Evolutionary conservation across 2,113 vertebrate species (phyloP).

Genomic region (Anoplopoma fimbria): DNA sequence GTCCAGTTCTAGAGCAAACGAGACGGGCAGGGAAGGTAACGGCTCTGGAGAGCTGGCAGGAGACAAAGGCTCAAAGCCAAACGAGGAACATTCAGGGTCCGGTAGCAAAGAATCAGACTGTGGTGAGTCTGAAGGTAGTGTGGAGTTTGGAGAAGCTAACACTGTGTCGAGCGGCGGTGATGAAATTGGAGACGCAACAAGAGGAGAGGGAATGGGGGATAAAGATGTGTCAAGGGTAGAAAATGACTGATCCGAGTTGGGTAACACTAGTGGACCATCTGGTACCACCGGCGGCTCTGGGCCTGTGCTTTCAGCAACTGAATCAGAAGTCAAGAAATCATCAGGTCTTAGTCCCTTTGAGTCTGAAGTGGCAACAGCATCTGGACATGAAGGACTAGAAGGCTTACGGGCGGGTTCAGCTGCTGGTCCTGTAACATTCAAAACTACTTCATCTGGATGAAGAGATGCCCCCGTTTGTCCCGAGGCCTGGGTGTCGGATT

Average conservation of each 20-base stretch:
- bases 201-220: slow-evolving; percentile 18
- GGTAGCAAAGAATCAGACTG: slow-evolving; percentile 42
- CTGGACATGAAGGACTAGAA: background rate
- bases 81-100: slow-evolving; percentile 60
- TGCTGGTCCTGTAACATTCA: background rate
- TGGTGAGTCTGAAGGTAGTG: slow-evolving; percentile 22
- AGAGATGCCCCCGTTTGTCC: background rate
- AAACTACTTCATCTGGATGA: background rate
- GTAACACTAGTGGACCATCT: slow-evolving; percentile 30
- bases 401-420: background rate
- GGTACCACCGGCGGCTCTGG: background rate
- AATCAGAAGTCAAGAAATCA: background rate
- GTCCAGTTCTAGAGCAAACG: slow-evolving; percentile 35
- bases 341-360: slow-evolving; percentile 1
- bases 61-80: slow-evolving; percentile 70
- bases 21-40: slow-evolving; percentile 53
- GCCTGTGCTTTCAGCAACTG: slow-evolving; percentile 18
- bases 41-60: slow-evolving; percentile 66
- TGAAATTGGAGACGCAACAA: background rate
- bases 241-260: slow-evolving; percentile 2
- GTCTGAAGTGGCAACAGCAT: background rate
- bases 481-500: background rate
- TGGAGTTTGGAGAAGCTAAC: slow-evolving; percentile 1
- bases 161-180: slow-evolving; percentile 19
- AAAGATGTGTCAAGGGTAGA: background rate